These are phyloP conservation scores for Amphipyra berbera DNA, from an alignment of 2,888 invertebrate species.

Conservation along the genomic window DNA sequence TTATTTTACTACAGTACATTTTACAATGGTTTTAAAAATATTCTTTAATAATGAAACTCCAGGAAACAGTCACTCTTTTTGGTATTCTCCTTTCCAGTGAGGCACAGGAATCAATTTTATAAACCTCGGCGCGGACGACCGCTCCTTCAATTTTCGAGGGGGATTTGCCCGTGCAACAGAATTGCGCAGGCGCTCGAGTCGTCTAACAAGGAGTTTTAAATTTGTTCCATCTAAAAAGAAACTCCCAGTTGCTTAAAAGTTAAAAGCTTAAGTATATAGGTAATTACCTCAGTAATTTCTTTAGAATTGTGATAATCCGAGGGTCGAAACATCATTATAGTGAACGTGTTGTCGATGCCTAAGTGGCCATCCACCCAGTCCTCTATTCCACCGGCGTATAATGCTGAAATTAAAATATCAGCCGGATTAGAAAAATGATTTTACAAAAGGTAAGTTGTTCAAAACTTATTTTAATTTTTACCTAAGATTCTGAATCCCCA, in stretches of 20 bases:
- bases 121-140: too few relatives aligned
- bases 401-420: constrained; percentile 66
- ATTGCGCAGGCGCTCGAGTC: too few relatives aligned
- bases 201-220: too few relatives aligned
- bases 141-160: too few relatives aligned
- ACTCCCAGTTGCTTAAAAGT: background rate
- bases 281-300: constrained; percentile 75
- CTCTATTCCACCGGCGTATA: constrained; percentile 85
- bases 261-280: background rate
- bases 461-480: background rate
- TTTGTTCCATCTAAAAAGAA: background rate
- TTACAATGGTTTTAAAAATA: too few relatives aligned
- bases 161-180: too few relatives aligned
- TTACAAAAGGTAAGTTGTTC: background rate
- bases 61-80: too few relatives aligned
- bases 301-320: constrained; percentile 75
- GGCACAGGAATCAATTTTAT: too few relatives aligned
- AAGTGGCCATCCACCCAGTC: constrained; percentile 86
- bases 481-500: too few relatives aligned
- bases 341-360: constrained; percentile 84
- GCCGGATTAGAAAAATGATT: background rate
- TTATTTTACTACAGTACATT: too few relatives aligned
- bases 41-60: too few relatives aligned
- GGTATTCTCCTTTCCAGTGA: too few relatives aligned
- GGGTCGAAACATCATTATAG: constrained; percentile 82